phyloP scores from a whole-genome alignment of 2,888 invertebrate species.

The Catotricha subobsoleta region DNA sequence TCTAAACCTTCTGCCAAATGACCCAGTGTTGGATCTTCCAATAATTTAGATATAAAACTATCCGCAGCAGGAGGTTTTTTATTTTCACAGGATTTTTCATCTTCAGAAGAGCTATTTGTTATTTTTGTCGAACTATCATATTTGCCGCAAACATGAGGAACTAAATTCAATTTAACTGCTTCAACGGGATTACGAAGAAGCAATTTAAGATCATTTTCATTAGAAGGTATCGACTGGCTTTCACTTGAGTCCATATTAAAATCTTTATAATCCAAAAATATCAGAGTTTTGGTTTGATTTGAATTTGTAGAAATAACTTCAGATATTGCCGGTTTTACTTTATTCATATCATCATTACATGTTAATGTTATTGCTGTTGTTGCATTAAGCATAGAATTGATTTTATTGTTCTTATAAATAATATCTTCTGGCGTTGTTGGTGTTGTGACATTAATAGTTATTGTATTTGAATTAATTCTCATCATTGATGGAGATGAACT shows the following conservation, averaged over 20 bases:
- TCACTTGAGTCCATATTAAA: slow-evolving; percentile 5
- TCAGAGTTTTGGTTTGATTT: slow-evolving; percentile 19
- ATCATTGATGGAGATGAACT: neutral
- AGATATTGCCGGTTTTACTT: neutral
- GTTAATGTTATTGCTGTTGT: neutral
- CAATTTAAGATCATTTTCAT: slow-evolving; percentile 33
- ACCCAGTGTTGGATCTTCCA: slow-evolving; percentile 44
- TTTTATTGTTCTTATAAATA: slow-evolving; percentile 24
- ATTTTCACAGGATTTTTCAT: slow-evolving; percentile 10
- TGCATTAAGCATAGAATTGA: slow-evolving; percentile 15
- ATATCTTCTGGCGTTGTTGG: slow-evolving; percentile 17
- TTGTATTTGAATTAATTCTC: slow-evolving; percentile 35
- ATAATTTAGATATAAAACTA: slow-evolving; percentile 38
- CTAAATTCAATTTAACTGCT: slow-evolving; percentile 53
- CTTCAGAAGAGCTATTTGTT: neutral
- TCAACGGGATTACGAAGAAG: slow-evolving; percentile 54
- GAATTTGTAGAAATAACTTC: neutral
- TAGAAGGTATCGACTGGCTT: slow-evolving; percentile 9
- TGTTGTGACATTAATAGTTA: slow-evolving; percentile 38
- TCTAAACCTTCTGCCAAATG: slow-evolving; percentile 43
- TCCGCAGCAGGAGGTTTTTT: slow-evolving; percentile 16
- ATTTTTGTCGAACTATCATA: slow-evolving; percentile 7
- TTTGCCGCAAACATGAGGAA: slow-evolving; percentile 61
- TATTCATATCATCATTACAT: slow-evolving; percentile 1
- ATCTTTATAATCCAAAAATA: slow-evolving; percentile 24